These are phyloP conservation scores for Sinocyclocheilus grahami DNA, from an alignment of 2,113 vertebrate genomes.

Conservation along the genomic window DNA sequence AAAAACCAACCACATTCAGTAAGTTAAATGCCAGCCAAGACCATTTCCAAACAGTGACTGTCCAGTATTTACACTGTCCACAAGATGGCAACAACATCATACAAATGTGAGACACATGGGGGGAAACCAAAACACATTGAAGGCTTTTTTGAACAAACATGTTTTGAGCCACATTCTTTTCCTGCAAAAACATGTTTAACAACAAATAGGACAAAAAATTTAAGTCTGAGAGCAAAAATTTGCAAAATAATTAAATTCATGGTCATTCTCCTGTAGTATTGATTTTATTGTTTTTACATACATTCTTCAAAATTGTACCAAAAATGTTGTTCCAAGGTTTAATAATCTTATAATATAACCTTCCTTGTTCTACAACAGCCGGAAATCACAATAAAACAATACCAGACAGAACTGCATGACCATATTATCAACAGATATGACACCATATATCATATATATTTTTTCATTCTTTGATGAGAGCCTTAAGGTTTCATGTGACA, in stretches of 20 bases:
- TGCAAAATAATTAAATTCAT: not conserved
- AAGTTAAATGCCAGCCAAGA: too few relatives aligned
- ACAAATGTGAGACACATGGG: not conserved
- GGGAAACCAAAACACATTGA: not conserved
- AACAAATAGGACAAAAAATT: not conserved
- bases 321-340: not conserved
- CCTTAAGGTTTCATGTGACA: not conserved
- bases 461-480: not conserved
- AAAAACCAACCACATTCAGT: not conserved
- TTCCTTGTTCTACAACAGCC: not conserved
- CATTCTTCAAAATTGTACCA: not conserved
- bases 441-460: constrained; percentile 5
- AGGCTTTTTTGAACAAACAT: not conserved
- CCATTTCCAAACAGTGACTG: not conserved
- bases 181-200: not conserved
- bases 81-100: constrained; percentile 37
- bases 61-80: constrained; percentile 4
- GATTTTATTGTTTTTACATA: not conserved
- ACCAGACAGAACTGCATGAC: not conserved
- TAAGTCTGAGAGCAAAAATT: not conserved
- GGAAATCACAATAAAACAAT: not conserved
- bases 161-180: not conserved
- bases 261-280: not conserved
- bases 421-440: not conserved
- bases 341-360: not conserved